Base-by-base conservation (phyloP, 1,140 invertebrate genomes). In the Dreissena rostriformis region DNA sequence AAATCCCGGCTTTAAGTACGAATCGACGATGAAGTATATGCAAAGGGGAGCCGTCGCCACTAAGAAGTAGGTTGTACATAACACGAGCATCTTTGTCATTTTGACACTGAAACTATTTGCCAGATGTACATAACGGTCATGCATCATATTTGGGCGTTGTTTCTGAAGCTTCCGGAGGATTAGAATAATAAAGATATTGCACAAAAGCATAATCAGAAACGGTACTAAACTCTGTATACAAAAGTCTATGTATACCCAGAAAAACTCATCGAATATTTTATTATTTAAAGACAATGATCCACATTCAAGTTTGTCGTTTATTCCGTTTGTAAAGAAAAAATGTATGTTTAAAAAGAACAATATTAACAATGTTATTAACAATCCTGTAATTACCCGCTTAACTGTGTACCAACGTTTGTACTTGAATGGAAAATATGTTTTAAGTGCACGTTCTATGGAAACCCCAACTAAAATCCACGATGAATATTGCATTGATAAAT, bases 291-390 rank as follows among this genome's bases (percentile, higher is more conserved):
- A 86, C 26, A 88, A 19, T 5, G 86, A 86, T 0, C 51, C 29
- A 19, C 61, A 70, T 0, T 72, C 55, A 0, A 53, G 80, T 19
- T 19, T 51, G 15, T 75, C 53, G 11, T 77, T n/a, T n/a, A n/a
- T n/a, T n/a, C n/a, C n/a, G n/a, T 88, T 88, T n/a, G 88, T 87
- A 26, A 83, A 88, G 26, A 91, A 88, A 68, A 87, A 88, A 80
- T 91, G 90, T 10, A 67, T 49, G 65, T 90, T 84, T 24, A 90
- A 26, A 17, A 76, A 55, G 53, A 51, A 17, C n/a, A 91, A 55
- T 15, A 86, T 19, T 0, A 89, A 22, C 22, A 90, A 81, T 14
- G 87, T 73, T 0, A 84, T 14, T 14, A 83, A 8, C 12, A 91
- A 28, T 0, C 28, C 53, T 10, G 84, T 57, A 0, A 68, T 49